Evolutionary conservation across 2,888 invertebrate species (phyloP).

Genomic region (Eurytoma californica): DNA sequence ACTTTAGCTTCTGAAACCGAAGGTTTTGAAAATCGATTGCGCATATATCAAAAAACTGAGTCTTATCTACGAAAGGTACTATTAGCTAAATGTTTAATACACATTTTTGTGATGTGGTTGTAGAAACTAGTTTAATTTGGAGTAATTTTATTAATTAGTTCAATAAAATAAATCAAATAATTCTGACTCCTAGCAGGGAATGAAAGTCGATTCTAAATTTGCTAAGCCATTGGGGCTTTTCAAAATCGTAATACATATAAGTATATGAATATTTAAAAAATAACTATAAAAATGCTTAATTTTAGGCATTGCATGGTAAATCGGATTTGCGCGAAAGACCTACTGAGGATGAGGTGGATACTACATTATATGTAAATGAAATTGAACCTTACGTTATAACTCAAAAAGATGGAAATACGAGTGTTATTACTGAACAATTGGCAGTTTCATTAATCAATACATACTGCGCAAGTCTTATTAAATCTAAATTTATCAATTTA

Average conservation of each 20-base stretch:
- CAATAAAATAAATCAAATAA: not conserved
- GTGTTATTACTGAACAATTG: slow-evolving; percentile 76
- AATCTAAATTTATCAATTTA: slow-evolving; percentile 65
- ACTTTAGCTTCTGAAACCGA: slow-evolving; percentile 76
- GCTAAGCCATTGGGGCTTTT: too few species aligned
- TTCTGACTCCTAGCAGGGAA: too few species aligned
- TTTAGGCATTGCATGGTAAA: slow-evolving; percentile 78
- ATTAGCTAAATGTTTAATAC: slow-evolving; percentile 1
- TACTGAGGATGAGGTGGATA: slow-evolving; percentile 76
- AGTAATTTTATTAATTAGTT: slow-evolving; percentile 46
- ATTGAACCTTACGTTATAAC: slow-evolving; percentile 76
- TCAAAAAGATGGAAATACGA: slow-evolving; percentile 59
- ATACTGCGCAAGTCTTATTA: slow-evolving; percentile 87
- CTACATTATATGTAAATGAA: slow-evolving; percentile 77
- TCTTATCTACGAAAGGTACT: slow-evolving; percentile 76
- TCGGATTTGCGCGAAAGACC: slow-evolving; percentile 75
- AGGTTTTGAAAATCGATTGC: slow-evolving; percentile 72
- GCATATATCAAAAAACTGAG: slow-evolving; percentile 77
- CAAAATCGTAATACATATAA: too few species aligned
- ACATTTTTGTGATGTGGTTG: not conserved
- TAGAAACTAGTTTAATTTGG: slow-evolving; percentile 1
- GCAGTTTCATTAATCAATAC: slow-evolving; percentile 84
- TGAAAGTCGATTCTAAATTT: too few species aligned
- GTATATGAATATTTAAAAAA: not conserved
- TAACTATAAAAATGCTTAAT: slow-evolving; percentile 51